These are phyloP conservation scores for Drosophila mojavensis DNA, from an alignment of 1,140 invertebrate species.

Conservation along the genomic window DNA sequence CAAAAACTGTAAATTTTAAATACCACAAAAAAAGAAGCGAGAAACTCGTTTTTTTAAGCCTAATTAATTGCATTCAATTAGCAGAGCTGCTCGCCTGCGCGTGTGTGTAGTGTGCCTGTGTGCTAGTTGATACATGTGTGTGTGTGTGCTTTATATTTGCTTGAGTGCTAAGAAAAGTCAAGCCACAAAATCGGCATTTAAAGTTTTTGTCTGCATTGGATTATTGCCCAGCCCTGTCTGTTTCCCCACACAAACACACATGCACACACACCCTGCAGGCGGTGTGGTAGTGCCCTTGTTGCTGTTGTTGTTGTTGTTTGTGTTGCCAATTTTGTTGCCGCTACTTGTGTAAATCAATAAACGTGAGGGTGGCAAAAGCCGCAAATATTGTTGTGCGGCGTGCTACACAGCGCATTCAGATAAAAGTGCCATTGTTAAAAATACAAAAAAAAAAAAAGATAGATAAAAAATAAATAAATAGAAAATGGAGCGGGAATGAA, in stretches of 20 bases:
- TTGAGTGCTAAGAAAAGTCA: constrained; percentile 57
- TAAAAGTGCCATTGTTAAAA: not conserved
- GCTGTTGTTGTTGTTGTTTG: constrained; percentile 40
- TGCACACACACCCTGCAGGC: not conserved
- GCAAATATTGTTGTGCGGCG: constrained; percentile 45
- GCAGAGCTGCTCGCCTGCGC: constrained; percentile 6
- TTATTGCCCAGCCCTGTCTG: constrained; percentile 61
- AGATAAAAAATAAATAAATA: too few relatives aligned
- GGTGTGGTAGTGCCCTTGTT: constrained; percentile 20
- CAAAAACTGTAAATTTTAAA: constrained; percentile 39
- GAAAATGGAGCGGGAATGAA: not conserved
- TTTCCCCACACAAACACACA: constrained; percentile 1
- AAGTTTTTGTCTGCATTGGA: constrained; percentile 72
- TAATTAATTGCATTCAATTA: constrained; percentile 45
- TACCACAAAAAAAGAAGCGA: constrained; percentile 18
- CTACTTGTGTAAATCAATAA: constrained; percentile 81
- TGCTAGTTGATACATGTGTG: not conserved
- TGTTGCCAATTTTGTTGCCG: constrained; percentile 43
- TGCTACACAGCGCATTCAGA: not conserved
- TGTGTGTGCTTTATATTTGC: constrained; percentile 6
- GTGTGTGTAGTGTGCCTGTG: constrained; percentile 3
- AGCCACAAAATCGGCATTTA: constrained; percentile 72
- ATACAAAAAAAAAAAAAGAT: not conserved
- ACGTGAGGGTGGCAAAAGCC: constrained; percentile 77
- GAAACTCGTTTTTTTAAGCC: constrained; percentile 27